Conservation (phyloP, 2,113 vertebrate species). For the Cryptoleucopteryx plumbea region DNA sequence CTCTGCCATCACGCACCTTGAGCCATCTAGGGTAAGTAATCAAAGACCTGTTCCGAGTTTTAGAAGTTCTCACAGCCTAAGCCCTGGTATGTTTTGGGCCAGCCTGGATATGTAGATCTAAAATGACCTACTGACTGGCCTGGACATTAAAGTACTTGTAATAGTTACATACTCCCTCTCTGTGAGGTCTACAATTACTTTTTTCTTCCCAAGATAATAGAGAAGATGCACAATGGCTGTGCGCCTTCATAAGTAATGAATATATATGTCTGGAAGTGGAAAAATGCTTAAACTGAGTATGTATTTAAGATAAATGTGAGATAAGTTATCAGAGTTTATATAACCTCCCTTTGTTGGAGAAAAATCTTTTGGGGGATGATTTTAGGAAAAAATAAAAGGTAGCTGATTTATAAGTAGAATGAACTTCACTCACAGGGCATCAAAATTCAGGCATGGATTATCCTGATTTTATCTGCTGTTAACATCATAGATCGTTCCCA, state of each 20-base stretch:
- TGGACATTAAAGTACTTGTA: background rate
- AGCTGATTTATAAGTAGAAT: background rate
- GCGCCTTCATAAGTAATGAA: background rate
- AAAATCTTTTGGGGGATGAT: background rate
- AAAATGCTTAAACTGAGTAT: background rate
- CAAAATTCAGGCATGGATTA: background rate
- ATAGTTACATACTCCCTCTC: background rate
- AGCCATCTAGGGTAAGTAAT: constrained; percentile 88
- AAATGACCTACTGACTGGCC: background rate
- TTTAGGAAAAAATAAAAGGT: background rate
- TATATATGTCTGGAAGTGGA: background rate
- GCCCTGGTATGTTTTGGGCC: background rate
- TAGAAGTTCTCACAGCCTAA: background rate
- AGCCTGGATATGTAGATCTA: background rate
- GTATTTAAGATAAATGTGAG: background rate
- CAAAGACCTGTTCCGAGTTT: background rate
- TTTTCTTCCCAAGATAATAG: background rate
- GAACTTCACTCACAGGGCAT: background rate
- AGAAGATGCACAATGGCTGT: background rate
- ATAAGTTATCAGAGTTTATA: background rate
- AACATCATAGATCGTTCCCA: background rate
- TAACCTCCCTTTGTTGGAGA: background rate
- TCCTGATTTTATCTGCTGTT: background rate
- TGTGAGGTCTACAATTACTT: background rate
- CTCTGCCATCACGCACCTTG: constrained; percentile 95